These are phyloP conservation scores for Sebastes fasciatus DNA, from an alignment of 2,113 vertebrate genomes.

Conservation along the genomic window DNA sequence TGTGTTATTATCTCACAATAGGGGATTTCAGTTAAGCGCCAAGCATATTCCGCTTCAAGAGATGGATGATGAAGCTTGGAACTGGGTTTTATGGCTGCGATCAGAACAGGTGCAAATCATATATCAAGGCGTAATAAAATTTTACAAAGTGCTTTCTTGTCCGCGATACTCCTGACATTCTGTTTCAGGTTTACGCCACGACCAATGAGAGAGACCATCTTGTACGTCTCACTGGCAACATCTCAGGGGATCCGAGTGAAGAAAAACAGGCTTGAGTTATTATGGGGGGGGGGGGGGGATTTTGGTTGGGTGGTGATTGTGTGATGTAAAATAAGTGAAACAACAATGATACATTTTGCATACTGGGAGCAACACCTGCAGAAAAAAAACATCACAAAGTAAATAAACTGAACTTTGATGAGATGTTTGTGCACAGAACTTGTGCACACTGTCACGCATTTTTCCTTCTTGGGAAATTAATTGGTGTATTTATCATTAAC, in stretches of 20 bases:
- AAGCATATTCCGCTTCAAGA: slow-evolving; percentile 58
- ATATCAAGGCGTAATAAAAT: slow-evolving; percentile 65
- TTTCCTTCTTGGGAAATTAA: slow-evolving; percentile 63
- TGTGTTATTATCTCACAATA: slow-evolving; percentile 63
- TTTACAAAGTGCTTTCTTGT: slow-evolving; percentile 67
- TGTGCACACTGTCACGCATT: slow-evolving; percentile 27
- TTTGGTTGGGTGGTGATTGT: slow-evolving; percentile 36
- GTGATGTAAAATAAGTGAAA: slow-evolving; percentile 41
- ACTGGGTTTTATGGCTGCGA: slow-evolving; percentile 60
- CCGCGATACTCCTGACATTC: slow-evolving; percentile 47
- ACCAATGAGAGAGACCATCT: slow-evolving; percentile 53
- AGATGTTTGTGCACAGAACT: slow-evolving; percentile 52
- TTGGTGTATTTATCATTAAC: slow-evolving; percentile 73
- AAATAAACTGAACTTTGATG: slow-evolving; percentile 55
- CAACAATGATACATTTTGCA: slow-evolving; percentile 34
- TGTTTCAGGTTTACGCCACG: slow-evolving; percentile 58
- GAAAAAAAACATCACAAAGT: slow-evolving; percentile 2
- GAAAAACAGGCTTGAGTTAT: slow-evolving; percentile 50
- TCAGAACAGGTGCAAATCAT: slow-evolving; percentile 73
- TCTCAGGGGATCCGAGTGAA: slow-evolving; percentile 41
- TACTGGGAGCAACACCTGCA: slow-evolving; percentile 42
- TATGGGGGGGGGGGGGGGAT: neutral
- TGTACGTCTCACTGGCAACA: slow-evolving; percentile 44
- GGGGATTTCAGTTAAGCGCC: slow-evolving; percentile 60
- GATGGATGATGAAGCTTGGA: slow-evolving; percentile 63